Percentiles rank a stretch among this genome's conserved stretches.
These are phyloP conservation scores for Mesodorylaimus sp. DNA, from an alignment of 2,888 invertebrate genomes.

Conservation along the genomic window DNA sequence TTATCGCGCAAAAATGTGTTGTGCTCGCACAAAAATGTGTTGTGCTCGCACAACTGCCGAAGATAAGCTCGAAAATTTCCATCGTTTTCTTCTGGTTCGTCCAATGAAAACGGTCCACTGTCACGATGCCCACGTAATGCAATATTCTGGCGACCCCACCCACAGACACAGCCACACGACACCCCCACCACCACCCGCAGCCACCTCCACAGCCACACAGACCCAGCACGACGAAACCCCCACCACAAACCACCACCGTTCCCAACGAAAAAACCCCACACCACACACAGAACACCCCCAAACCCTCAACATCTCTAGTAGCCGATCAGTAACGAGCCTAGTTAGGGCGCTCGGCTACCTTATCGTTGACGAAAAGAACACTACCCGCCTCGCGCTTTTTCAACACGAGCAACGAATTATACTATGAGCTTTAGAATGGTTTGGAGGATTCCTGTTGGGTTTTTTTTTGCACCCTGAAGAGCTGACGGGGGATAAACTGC, in stretches of 20 bases:
- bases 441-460: not conserved
- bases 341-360: not conserved
- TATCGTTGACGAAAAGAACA: not conserved
- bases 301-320: not conserved
- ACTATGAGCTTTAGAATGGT: not conserved
- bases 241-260: too few species aligned
- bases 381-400: not conserved
- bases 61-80: not conserved
- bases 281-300: too few species aligned
- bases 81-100: not conserved
- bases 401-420: not conserved
- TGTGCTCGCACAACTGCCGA: not conserved
- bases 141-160: not conserved
- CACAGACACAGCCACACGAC: not conserved
- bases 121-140: not conserved
- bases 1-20: not conserved
- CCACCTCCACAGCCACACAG: too few species aligned
- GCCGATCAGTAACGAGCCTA: not conserved
- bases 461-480: too few species aligned
- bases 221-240: too few species aligned
- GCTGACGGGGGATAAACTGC: not conserved
- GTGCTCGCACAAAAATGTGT: too few species aligned
- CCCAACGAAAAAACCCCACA: too few species aligned
- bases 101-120: not conserved
- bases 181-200: not conserved